Conservation (phyloP, 1,140 invertebrate genomes). For the Araneus ventricosus region DNA sequence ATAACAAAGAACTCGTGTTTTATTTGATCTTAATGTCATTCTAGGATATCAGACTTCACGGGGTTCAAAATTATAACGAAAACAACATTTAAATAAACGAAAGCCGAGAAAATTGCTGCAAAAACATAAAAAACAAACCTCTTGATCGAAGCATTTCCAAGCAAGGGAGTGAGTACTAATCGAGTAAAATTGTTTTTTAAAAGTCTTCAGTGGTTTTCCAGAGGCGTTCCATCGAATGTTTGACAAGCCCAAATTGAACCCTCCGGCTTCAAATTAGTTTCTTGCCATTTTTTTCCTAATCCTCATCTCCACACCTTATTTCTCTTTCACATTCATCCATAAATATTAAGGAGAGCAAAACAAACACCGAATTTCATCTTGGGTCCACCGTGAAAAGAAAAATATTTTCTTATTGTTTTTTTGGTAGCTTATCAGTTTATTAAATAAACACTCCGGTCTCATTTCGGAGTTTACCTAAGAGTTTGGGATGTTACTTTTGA, state of each 20-base stretch:
- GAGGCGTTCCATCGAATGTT: conserved; percentile 18
- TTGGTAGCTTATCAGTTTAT: conserved; percentile 71
- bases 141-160: background rate
- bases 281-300: background rate
- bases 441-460: conserved; percentile 67
- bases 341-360: conserved; percentile 69
- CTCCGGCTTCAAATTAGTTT: conserved; percentile 62
- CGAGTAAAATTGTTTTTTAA: conserved; percentile 19
- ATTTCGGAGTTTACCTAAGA: conserved; percentile 60
- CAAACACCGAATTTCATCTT: conserved; percentile 53
- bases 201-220: background rate
- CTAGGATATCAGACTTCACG: background rate
- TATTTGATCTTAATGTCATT: too few species aligned
- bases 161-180: background rate
- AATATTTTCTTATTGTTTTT: conserved; percentile 71
- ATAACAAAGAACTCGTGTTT: too few species aligned
- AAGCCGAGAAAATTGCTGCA: background rate
- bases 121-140: background rate
- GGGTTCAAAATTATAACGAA: background rate
- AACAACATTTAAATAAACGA: conserved; percentile 14
- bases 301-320: background rate
- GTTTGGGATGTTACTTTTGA: conserved; percentile 66
- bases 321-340: conserved; percentile 50
- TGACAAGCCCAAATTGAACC: conserved; percentile 30
- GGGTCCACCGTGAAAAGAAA: conserved; percentile 42